Evolutionary conservation across 2,797 vertebrate genomes (phyloP).

Genomic region (Picus viridis): DNA sequence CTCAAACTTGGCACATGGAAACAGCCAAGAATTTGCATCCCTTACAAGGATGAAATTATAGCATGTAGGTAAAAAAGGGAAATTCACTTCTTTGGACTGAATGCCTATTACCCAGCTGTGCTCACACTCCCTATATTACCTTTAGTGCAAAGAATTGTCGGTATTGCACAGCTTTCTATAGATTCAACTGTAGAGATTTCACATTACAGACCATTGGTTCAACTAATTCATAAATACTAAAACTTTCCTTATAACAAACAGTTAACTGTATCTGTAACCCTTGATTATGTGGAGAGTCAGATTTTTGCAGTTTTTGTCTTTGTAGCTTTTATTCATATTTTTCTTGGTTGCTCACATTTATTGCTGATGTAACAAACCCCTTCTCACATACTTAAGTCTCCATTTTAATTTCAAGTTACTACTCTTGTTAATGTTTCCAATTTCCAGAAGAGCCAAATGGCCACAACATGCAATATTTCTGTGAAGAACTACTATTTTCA

Average conservation of each 20-base stretch:
- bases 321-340: rapidly evolving
- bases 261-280: background rate
- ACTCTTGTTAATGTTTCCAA: background rate
- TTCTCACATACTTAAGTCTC: background rate
- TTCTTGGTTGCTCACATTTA: background rate
- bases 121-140: rapidly evolving
- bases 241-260: background rate
- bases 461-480: background rate
- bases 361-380: rapidly evolving
- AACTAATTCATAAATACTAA: background rate
- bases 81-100: background rate
- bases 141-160: background rate
- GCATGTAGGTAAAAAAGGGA: background rate
- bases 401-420: background rate
- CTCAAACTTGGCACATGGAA: background rate
- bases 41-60: background rate
- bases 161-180: background rate
- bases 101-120: background rate
- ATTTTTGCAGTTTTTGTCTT: background rate
- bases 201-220: background rate
- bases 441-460: background rate
- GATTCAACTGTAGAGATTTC: background rate
- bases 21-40: background rate
- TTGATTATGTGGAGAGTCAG: rapidly evolving
- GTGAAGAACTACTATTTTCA: background rate